Percentiles rank a stretch among this genome's conserved stretches.
Conservation (phyloP, 2,797 vertebrate genomes). For the Acipenser ruthenus region DNA sequence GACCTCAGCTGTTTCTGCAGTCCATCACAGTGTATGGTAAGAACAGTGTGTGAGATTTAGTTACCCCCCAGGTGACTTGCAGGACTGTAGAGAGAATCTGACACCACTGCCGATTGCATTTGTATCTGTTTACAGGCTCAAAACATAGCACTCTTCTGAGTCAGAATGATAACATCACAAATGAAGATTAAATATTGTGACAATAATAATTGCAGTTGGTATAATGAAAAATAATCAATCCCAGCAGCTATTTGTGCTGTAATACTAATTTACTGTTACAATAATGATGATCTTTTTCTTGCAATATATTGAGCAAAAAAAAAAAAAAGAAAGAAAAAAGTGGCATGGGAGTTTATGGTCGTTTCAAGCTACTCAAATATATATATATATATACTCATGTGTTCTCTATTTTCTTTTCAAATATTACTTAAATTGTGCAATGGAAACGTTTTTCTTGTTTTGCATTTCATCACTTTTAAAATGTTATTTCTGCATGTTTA, state of each 20-base stretch:
- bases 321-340: no score
- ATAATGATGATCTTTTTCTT: background rate
- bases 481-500: no score
- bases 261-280: background rate
- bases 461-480: no score
- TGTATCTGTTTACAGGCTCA: conserved; percentile 17
- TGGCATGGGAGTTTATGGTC: no score
- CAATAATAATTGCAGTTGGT: conserved; percentile 19
- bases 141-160: conserved; percentile 13
- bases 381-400: no score
- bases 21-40: conserved; percentile 10
- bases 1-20: conserved; percentile 19
- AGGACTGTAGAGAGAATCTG: conserved; percentile 21
- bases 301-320: no score
- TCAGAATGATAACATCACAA: conserved; percentile 13
- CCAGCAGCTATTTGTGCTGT: background rate
- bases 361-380: no score
- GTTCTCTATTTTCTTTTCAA: no score
- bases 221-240: conserved; percentile 22
- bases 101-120: conserved; percentile 19
- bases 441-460: no score
- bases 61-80: conserved; percentile 22
- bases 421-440: no score
- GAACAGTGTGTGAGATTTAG: conserved; percentile 23
- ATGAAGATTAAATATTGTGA: conserved; percentile 27